phyloP scores from a whole-genome alignment of 2,113 vertebrate species.

The Geococcyx californianus region DNA sequence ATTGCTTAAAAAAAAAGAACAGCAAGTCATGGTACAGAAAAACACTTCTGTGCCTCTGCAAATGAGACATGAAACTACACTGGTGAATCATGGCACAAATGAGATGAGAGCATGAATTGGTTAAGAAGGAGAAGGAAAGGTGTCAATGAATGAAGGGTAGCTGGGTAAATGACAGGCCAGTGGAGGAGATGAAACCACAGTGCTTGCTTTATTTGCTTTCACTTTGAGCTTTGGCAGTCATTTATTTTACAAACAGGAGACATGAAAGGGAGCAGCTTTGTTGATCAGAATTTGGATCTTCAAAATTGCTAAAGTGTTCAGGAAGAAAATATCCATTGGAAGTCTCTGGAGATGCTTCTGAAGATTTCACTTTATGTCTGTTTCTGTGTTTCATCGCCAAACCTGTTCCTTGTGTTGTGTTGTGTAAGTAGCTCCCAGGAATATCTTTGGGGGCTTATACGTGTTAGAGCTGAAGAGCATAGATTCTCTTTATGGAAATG shows the following conservation, averaged over 20 bases:
- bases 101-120: background rate
- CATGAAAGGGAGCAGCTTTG: background rate
- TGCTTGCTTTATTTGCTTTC: background rate
- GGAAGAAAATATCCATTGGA: background rate
- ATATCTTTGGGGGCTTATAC: background rate
- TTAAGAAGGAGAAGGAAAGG: background rate
- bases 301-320: background rate
- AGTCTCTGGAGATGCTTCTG: background rate
- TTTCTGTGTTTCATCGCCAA: background rate
- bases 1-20: background rate
- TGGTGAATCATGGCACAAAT: background rate
- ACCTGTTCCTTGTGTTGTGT: background rate
- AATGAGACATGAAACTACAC: background rate
- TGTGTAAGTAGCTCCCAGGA: background rate
- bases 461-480: background rate
- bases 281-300: background rate
- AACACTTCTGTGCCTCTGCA: background rate
- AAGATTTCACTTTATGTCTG: background rate
- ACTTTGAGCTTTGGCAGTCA: background rate
- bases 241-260: background rate
- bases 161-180: background rate
- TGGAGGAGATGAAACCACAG: background rate
- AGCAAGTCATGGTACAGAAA: background rate
- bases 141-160: background rate
- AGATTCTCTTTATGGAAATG: background rate